A percentile compares a stretch with the other conserved stretches of the same genome.
Evolutionary conservation across 2,888 invertebrate species (phyloP).

Genomic region (Onchidella celtica): DNA sequence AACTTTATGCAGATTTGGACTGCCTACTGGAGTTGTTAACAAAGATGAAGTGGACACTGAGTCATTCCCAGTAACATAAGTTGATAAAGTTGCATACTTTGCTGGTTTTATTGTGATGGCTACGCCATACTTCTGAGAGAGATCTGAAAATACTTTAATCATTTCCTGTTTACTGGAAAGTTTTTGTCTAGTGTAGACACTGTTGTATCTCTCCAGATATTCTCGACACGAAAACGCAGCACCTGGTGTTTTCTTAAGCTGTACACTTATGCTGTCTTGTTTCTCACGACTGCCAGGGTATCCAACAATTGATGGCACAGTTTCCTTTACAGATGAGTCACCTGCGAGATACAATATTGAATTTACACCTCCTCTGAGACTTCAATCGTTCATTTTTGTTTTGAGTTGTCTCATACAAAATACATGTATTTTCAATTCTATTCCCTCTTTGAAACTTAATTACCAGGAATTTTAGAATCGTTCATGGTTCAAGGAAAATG

Average conservation of each 20-base stretch:
- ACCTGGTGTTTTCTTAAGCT: not conserved
- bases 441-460: no score
- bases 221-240: slow-evolving; percentile 25
- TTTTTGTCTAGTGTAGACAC: not conserved
- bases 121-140: slow-evolving; percentile 32
- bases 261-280: not conserved
- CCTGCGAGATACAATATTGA: slow-evolving; percentile 24
- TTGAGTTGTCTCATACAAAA: no score
- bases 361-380: slow-evolving; percentile 1
- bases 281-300: not conserved
- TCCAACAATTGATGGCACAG: not conserved
- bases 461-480: no score
- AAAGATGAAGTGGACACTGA: not conserved
- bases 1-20: not conserved
- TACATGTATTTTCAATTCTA: no score
- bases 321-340: not conserved
- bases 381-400: not conserved
- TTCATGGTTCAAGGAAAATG: no score
- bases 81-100: not conserved
- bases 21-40: not conserved
- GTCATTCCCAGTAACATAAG: not conserved
- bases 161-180: slow-evolving; percentile 12
- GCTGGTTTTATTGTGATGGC: slow-evolving; percentile 37
- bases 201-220: slow-evolving; percentile 21
- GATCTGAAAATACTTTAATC: slow-evolving; percentile 35